Evolutionary conservation across 2,113 vertebrate genomes (phyloP), one percentile per base, ranked within the genome.

Genomic region (Galemys pyrenaicus): DNA sequence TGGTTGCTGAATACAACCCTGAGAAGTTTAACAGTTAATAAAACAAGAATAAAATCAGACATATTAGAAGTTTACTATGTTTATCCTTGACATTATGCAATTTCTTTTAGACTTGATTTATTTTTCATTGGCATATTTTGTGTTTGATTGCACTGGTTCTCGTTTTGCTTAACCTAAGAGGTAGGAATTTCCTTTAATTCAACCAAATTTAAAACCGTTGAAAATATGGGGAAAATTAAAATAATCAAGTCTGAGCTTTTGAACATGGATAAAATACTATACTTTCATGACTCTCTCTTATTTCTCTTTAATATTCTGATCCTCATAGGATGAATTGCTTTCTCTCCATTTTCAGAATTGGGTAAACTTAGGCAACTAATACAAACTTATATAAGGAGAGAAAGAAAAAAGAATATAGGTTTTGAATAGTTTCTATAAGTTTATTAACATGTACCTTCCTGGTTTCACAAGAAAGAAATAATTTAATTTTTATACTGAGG

Each of bases 61-160:
- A 8, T 56, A 32, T 64, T 37, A 86, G 75, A 78, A 13, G 6
- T 35, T 51, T 65, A 44, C 20, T 75, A 22, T 37, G 20, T 12
- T 51, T 79, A 41, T 3, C 6, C 28, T n/a, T 4, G 5, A 39
- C 24, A 71, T 16, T 10, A 3, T 51, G 62, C 60, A 83, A 68
- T 94, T 87, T 87, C 3, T 74, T 46, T 73, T 68, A 94, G 20
- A 60, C 5, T 79, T 58, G 65, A 26, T 84, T 92, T 87, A 22
- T 87, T 77, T 71, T 64, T 56, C 35, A 9, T 46, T 77, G 5
- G 10, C 3, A 75, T 65, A 37, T 54, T 91, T 71, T 70, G 6
- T 44, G 28, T 68, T 79, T 87, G 7, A 20, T 80, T 15, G 28
- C 9, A 71, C 70, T 44, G 1, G 41, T 26, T 73, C 2, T 49